Evolutionary conservation across 2,888 invertebrate genomes (phyloP).

Genomic region (Teinopalpus imperialis): DNA sequence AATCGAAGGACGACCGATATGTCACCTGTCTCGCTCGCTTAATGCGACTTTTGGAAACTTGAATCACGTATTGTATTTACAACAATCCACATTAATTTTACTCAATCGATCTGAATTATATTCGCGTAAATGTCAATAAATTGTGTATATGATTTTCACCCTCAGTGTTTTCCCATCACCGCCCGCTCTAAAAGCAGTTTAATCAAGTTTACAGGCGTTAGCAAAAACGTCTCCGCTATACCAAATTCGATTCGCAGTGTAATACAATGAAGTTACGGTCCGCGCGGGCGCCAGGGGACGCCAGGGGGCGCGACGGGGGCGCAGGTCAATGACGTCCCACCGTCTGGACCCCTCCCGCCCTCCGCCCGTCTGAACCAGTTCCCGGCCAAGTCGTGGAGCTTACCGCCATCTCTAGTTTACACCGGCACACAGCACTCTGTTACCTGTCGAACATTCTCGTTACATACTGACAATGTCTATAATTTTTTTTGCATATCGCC

Average conservation of each 20-base stretch:
- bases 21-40: conserved; percentile 40
- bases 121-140: conserved; percentile 15
- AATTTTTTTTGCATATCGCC: conserved; percentile 31
- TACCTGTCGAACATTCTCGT: conserved; percentile 63
- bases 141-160: conserved; percentile 23
- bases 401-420: conserved; percentile 71
- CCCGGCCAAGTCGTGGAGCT: conserved; percentile 53
- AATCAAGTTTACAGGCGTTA: conserved; percentile 34
- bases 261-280: conserved; percentile 73
- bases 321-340: conserved; percentile 77
- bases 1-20: conserved; percentile 31
- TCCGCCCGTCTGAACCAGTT: conserved; percentile 49
- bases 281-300: conserved; percentile 61
- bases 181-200: conserved; percentile 31
- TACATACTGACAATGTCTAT: conserved; percentile 45
- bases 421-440: conserved; percentile 46
- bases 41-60: conserved; percentile 51
- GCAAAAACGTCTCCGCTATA: conserved; percentile 56
- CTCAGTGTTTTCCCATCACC: conserved; percentile 27
- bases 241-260: conserved; percentile 68
- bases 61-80: no score
- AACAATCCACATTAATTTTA: conserved; percentile 3
- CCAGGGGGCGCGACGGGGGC: conserved; percentile 42
- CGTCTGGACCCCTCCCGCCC: conserved; percentile 61
- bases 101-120: conserved; percentile 17